Percentiles rank a stretch among this genome's conserved stretches.
phyloP scores from a whole-genome alignment of 2,888 invertebrate species.

The Hermodice carunculata region DNA sequence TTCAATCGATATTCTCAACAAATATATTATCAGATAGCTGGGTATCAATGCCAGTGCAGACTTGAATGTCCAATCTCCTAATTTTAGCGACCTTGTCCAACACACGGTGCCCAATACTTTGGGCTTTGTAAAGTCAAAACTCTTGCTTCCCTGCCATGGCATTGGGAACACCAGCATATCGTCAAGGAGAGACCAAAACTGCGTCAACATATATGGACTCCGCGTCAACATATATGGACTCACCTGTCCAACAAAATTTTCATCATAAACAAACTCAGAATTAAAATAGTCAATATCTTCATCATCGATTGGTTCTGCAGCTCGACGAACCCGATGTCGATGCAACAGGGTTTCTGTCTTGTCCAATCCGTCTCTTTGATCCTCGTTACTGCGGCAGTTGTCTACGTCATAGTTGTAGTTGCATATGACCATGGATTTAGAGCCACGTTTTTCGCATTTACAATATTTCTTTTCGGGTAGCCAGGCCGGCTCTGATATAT shows the following conservation, averaged over 20 bases:
- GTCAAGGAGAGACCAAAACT: no score
- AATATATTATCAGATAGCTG: no score
- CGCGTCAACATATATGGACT: no score
- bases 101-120: no score
- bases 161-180: no score
- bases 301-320: not conserved
- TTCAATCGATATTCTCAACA: no score
- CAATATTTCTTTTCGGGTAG: conserved; percentile 25
- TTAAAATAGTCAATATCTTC: conserved; percentile 33
- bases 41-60: no score
- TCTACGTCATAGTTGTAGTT: conserved; percentile 36
- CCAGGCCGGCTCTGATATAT: conserved; percentile 17
- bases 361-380: conserved; percentile 21
- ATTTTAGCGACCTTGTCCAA: no score
- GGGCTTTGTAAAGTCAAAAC: no score
- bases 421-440: conserved; percentile 24
- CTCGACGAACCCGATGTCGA: not conserved
- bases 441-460: conserved; percentile 26
- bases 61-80: no score
- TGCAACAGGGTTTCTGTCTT: not conserved
- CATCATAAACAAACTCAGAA: conserved; percentile 28
- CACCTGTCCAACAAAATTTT: conserved; percentile 32
- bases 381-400: conserved; percentile 27
- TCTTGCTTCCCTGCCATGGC: no score
- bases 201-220: no score